phyloP scores from a whole-genome alignment of 2,797 vertebrate genomes.

The Apodemus agrarius region DNA sequence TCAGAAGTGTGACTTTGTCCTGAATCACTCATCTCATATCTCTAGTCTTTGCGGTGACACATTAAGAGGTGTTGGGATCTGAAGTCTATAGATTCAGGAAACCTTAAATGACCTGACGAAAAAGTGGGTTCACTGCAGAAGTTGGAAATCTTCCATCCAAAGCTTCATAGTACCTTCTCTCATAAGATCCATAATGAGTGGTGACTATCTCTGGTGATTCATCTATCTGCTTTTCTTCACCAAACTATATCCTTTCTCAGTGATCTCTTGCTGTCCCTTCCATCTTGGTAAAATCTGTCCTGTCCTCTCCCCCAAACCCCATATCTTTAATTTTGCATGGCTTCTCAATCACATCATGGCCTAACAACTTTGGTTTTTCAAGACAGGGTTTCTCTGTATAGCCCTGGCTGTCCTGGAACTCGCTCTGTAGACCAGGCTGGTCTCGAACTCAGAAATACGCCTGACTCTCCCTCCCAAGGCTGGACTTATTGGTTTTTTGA shows the following conservation, averaged over 20 bases:
- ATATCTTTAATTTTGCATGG: not conserved
- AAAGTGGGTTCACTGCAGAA: not conserved
- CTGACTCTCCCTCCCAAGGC: too few species aligned
- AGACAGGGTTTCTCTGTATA: too few species aligned
- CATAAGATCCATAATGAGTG: fast-evolving
- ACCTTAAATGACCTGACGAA: not conserved
- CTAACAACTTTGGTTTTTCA: not conserved
- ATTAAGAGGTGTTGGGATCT: not conserved
- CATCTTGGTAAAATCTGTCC: not conserved
- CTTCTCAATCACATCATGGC: not conserved
- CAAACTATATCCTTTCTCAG: not conserved
- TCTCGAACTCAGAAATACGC: too few species aligned
- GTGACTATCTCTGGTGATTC: not conserved
- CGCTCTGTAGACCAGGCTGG: too few species aligned
- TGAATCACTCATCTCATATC: not conserved
- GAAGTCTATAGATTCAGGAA: not conserved
- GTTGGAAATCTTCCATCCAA: not conserved
- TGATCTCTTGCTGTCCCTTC: not conserved
- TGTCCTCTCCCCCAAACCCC: not conserved
- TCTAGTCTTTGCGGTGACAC: not conserved
- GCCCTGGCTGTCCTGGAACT: too few species aligned
- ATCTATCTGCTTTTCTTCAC: not conserved
- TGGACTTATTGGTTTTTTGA: not conserved
- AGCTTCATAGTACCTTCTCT: not conserved
- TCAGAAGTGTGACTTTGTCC: not conserved